phyloP scores from a whole-genome alignment of 2,888 invertebrate species.

The Dasysyrphus tricinctus region DNA sequence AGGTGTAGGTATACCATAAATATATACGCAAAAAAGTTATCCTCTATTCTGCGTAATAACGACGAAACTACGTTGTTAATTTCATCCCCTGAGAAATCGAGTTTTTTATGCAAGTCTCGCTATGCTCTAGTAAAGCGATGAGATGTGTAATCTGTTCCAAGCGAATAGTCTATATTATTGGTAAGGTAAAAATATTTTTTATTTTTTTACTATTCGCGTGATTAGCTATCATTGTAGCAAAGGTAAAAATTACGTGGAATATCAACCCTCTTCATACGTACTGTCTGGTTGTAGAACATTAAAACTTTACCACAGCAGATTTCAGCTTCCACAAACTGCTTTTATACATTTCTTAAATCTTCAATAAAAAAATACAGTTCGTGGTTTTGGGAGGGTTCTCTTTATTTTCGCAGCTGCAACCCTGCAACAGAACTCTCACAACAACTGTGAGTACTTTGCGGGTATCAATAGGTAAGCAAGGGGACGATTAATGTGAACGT shows the following conservation, averaged over 20 bases:
- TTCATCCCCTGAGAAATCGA: slow-evolving; percentile 21
- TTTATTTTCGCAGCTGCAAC: slow-evolving; percentile 75
- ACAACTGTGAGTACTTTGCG: slow-evolving; percentile 69
- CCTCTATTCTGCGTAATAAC: not conserved
- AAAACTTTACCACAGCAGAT: slow-evolving; percentile 64
- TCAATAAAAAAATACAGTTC: slow-evolving; percentile 53
- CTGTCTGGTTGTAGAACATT: slow-evolving; percentile 52
- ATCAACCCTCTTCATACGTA: slow-evolving; percentile 60
- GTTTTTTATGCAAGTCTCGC: slow-evolving; percentile 6
- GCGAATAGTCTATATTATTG: slow-evolving; percentile 12
- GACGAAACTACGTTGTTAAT: slow-evolving; percentile 22
- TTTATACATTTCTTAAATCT: slow-evolving; percentile 43
- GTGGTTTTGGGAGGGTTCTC: slow-evolving; percentile 65
- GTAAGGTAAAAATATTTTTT: slow-evolving; percentile 13
- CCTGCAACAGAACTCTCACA: slow-evolving; percentile 67
- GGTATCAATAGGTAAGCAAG: slow-evolving; percentile 65
- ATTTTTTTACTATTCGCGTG: slow-evolving; percentile 66
- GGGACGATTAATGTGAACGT: slow-evolving; percentile 71
- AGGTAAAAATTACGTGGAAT: slow-evolving; percentile 55
- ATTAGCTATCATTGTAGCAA: slow-evolving; percentile 60
- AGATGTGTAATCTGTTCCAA: slow-evolving; percentile 34
- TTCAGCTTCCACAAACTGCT: slow-evolving; percentile 70
- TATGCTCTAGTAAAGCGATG: slow-evolving; percentile 24
- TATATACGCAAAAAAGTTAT: too few species aligned
- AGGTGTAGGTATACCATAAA: fast-evolving